phyloP scores from a whole-genome alignment of 2,797 vertebrate species.

The Loris lydekkerianus region DNA sequence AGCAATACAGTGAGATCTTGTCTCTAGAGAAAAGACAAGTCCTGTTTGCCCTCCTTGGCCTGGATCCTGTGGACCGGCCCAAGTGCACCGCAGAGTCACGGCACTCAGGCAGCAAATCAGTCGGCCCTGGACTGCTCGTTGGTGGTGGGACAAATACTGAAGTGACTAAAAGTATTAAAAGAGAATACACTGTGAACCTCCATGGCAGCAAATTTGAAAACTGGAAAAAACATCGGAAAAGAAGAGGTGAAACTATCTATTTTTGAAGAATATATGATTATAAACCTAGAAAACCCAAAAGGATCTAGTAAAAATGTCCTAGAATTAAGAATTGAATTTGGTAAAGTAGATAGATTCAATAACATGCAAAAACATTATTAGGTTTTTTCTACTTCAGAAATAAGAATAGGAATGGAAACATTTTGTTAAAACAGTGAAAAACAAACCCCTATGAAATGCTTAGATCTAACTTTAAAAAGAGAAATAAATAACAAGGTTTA shows the following conservation, averaged over 20 bases:
- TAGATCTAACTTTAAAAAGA: neutral
- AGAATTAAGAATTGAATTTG: slow-evolving; percentile 20
- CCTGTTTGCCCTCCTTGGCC: neutral
- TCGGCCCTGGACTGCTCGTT: neutral
- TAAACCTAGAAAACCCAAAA: slow-evolving; percentile 65
- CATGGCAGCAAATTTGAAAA: slow-evolving; percentile 55
- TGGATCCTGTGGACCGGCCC: too few relatives aligned
- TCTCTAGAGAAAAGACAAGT: neutral
- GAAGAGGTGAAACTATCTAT: slow-evolving; percentile 21
- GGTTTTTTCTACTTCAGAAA: slow-evolving; percentile 15
- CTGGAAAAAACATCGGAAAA: slow-evolving; percentile 41
- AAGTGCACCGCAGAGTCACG: too few relatives aligned
- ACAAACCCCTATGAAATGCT: neutral
- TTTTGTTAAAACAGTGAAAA: slow-evolving; percentile 28
- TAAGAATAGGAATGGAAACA: slow-evolving; percentile 17
- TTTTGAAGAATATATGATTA: neutral
- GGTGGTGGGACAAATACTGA: neutral
- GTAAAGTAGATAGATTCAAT: neutral
- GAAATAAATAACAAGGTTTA: neutral
- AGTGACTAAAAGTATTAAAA: slow-evolving; percentile 31
- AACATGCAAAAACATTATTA: slow-evolving; percentile 34
- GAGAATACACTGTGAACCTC: neutral
- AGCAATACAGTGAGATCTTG: too few relatives aligned
- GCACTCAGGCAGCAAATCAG: neutral
- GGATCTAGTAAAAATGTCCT: slow-evolving; percentile 44